A percentile compares a stretch with the other conserved stretches of the same genome.
These are phyloP conservation scores for Rhineura floridana DNA, from an alignment of 2,113 vertebrate species.

Conservation along the genomic window DNA sequence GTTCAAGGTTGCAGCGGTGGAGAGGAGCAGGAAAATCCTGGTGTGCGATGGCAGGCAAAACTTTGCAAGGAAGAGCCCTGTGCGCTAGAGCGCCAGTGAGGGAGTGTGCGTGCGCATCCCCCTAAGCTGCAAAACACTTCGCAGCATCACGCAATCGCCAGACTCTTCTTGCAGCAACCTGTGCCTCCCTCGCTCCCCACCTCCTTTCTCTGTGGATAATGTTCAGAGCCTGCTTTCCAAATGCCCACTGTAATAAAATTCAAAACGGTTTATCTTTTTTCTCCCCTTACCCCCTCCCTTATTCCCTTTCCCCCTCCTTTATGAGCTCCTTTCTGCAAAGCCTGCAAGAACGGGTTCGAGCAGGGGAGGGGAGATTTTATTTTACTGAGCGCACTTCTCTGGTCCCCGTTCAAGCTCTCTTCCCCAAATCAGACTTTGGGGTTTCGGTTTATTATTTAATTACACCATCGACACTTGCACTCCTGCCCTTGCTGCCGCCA, in stretches of 20 bases:
- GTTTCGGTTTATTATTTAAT: slow-evolving; percentile 87
- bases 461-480: slow-evolving; percentile 87
- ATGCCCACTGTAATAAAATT: slow-evolving; percentile 59
- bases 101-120: slow-evolving; percentile 19
- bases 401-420: slow-evolving; percentile 81
- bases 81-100: slow-evolving; percentile 55
- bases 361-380: slow-evolving; percentile 57
- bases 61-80: slow-evolving; percentile 66
- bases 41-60: slow-evolving; percentile 63
- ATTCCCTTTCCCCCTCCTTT: slow-evolving; percentile 13
- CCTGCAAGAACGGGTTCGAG: slow-evolving; percentile 78
- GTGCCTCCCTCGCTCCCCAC: slow-evolving; percentile 33
- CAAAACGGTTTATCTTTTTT: slow-evolving; percentile 59
- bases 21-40: slow-evolving; percentile 59
- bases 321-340: slow-evolving; percentile 64
- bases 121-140: slow-evolving; percentile 58
- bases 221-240: slow-evolving; percentile 49
- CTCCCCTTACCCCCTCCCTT: too few species aligned
- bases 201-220: slow-evolving; percentile 52
- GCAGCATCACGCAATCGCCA: slow-evolving; percentile 51
- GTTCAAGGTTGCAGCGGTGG: slow-evolving; percentile 72
- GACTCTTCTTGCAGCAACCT: slow-evolving; percentile 30
- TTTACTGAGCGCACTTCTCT: slow-evolving; percentile 43
- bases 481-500: slow-evolving; percentile 69
- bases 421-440: slow-evolving; percentile 85